Percentiles rank a stretch among this genome's conserved stretches.
These are phyloP conservation scores for Chironex yamaguchii DNA, from an alignment of 30 jellyfish, hydroid and myxozoan species.

Conservation along the genomic window DNA sequence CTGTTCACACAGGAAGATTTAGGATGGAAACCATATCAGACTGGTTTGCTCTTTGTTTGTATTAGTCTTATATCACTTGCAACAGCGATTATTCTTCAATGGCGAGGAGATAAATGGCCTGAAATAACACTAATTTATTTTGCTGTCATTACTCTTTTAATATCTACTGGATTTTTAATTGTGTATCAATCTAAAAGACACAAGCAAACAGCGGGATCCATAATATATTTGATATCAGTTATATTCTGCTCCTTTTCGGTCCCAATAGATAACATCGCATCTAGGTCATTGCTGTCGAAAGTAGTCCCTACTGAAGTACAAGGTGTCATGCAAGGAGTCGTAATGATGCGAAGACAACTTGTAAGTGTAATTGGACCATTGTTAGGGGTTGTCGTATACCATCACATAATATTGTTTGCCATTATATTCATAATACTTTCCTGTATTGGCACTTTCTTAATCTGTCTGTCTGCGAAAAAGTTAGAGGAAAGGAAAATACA, in stretches of 20 bases:
- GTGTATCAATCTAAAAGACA: conserved; percentile 75
- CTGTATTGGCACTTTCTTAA: no score
- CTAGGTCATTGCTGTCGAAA: conserved; percentile 88
- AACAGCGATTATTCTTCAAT: conserved; percentile 69
- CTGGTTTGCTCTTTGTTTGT: no score
- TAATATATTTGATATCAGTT: conserved; percentile 58
- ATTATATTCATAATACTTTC: no score
- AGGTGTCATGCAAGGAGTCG: conserved; percentile 92
- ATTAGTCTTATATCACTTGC: no score
- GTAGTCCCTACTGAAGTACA: conserved; percentile 88
- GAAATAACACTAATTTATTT: conserved; percentile 64
- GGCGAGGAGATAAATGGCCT: conserved; percentile 67
- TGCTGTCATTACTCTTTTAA: conserved; percentile 71
- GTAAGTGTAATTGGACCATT: conserved; percentile 89
- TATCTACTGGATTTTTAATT: conserved; percentile 68
- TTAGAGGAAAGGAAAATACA: no score
- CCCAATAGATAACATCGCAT: conserved; percentile 87
- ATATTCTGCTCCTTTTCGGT: conserved; percentile 84
- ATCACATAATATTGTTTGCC: not conserved
- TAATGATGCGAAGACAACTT: conserved; percentile 78
- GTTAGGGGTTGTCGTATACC: conserved; percentile 86
- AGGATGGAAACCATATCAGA: conserved; percentile 92
- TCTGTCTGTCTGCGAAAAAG: no score
- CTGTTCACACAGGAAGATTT: conserved; percentile 92
- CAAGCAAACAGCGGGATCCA: conserved; percentile 54